Percentiles rank a stretch among this genome's conserved stretches.
phyloP scores from a whole-genome alignment of 2,113 vertebrate species.

The Ornithorhynchus anatinus region DNA sequence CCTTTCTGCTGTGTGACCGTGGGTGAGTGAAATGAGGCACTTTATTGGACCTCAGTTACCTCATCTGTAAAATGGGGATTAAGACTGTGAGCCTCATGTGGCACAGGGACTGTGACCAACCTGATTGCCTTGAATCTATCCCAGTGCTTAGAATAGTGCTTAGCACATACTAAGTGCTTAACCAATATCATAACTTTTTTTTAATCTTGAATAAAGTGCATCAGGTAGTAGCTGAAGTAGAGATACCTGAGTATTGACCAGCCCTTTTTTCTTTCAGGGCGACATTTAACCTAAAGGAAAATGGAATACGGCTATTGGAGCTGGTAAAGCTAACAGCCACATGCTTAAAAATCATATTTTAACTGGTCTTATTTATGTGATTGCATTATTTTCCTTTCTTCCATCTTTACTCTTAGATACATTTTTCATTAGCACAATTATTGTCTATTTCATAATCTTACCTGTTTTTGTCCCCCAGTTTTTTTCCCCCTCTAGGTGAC shows the following conservation, averaged over 20 bases:
- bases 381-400: not conserved
- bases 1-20: too few species aligned
- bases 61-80: too few species aligned
- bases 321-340: not conserved
- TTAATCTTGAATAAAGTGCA: too few species aligned
- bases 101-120: too few species aligned
- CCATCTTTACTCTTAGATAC: not conserved
- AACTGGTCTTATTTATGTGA: not conserved
- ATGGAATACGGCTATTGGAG: not conserved
- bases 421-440: too few species aligned
- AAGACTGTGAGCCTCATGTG: too few species aligned
- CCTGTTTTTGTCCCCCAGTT: not conserved
- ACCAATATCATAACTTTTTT: too few species aligned
- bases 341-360: conserved; percentile 1
- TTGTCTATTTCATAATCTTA: not conserved
- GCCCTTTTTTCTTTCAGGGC: not conserved
- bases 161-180: too few species aligned
- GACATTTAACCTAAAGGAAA: not conserved
- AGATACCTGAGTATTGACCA: not conserved
- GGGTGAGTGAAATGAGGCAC: too few species aligned
- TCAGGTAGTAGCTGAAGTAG: not conserved
- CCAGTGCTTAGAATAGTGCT: too few species aligned
- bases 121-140: too few species aligned
- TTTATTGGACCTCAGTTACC: too few species aligned
- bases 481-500: not conserved